A percentile compares a stretch with the other conserved stretches of the same genome.
These are phyloP conservation scores for Labroides dimidiatus DNA, from an alignment of 2,797 vertebrate genomes.

Conservation along the genomic window DNA sequence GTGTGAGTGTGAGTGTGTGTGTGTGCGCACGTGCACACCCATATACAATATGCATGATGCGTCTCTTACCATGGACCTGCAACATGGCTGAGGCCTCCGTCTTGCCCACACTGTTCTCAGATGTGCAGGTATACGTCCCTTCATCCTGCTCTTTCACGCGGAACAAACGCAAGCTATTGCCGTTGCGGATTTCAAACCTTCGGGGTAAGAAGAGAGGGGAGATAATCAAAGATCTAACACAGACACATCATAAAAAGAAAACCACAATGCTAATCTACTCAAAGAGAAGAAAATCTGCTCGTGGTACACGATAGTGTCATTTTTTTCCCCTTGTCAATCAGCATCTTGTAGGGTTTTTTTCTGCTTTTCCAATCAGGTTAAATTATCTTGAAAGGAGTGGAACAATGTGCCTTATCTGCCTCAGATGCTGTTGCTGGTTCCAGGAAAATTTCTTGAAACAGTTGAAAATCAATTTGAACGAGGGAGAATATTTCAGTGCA, in stretches of 20 bases:
- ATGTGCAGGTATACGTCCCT: slow-evolving; percentile 95
- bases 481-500: slow-evolving; percentile 4
- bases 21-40: neutral
- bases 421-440: slow-evolving; percentile 32
- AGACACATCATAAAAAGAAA: slow-evolving; percentile 11
- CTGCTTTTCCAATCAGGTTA: slow-evolving; percentile 16
- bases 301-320: slow-evolving; percentile 37
- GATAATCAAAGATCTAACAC: slow-evolving; percentile 44
- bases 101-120: slow-evolving; percentile 95
- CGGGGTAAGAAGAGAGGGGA: slow-evolving; percentile 36
- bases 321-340: slow-evolving; percentile 58
- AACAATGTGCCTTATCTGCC: slow-evolving; percentile 39
- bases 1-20: slow-evolving; percentile 11
- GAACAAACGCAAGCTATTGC: slow-evolving; percentile 90
- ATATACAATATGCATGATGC: slow-evolving; percentile 56
- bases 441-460: slow-evolving; percentile 32
- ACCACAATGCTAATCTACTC: slow-evolving; percentile 34
- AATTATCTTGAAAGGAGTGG: slow-evolving; percentile 42
- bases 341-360: slow-evolving; percentile 24
- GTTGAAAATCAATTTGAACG: slow-evolving; percentile 39
- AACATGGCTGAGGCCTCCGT: slow-evolving; percentile 92
- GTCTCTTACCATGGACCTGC: slow-evolving; percentile 90
- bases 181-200: slow-evolving; percentile 93
- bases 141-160: slow-evolving; percentile 90
- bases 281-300: slow-evolving; percentile 38